Conservation (phyloP, 2,888 invertebrate genomes). For the Thyatira batis region DNA sequence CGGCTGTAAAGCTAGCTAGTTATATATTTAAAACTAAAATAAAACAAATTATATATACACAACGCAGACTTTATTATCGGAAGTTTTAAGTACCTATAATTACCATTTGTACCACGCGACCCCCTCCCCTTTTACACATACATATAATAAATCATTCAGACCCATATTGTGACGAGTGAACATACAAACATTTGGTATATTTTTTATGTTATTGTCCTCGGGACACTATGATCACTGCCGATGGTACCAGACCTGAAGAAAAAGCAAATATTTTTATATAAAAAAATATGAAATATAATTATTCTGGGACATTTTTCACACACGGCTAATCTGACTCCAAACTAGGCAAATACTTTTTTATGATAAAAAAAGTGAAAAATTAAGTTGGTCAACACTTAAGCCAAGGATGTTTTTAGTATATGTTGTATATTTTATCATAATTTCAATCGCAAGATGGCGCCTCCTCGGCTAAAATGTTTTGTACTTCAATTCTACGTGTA, state of each 20-base stretch:
- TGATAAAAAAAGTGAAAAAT: no score
- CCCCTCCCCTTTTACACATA: not conserved
- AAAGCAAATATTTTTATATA: constrained; percentile 14
- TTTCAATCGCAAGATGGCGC: no score
- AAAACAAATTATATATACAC: constrained; percentile 6
- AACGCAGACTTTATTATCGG: constrained; percentile 30
- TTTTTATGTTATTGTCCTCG: constrained; percentile 59
- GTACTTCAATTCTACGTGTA: no score
- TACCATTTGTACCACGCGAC: constrained; percentile 8
- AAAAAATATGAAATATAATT: not conserved
- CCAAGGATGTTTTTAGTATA: no score
- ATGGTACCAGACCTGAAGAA: constrained; percentile 89
- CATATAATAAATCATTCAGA: constrained; percentile 4
- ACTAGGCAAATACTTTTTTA: no score
- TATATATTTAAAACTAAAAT: constrained; percentile 2
- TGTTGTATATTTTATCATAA: no score
- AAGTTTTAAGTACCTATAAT: constrained; percentile 11
- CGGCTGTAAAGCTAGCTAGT: not conserved
- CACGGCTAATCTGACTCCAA: no score
- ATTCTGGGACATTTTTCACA: no score
- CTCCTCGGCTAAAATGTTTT: no score
- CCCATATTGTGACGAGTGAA: constrained; percentile 20
- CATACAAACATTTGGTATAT: constrained; percentile 2
- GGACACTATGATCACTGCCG: constrained; percentile 91
- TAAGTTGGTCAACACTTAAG: no score